These are phyloP conservation scores for Aphaenogaster rudis DNA, from an alignment of 1,140 invertebrate genomes.

Conservation along the genomic window DNA sequence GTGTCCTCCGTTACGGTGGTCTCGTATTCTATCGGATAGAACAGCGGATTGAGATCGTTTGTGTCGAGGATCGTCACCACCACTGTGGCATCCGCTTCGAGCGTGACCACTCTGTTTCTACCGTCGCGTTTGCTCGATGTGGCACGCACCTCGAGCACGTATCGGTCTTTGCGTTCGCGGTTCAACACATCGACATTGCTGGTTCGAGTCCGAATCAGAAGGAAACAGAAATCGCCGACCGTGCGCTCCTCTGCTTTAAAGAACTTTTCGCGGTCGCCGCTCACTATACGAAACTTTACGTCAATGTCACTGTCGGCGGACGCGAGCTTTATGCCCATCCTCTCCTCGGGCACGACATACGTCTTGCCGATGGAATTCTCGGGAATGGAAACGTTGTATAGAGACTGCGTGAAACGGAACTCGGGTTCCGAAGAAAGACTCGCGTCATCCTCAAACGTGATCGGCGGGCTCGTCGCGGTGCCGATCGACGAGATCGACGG, in stretches of 20 bases:
- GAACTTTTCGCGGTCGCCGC: slow-evolving; percentile 95
- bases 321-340: slow-evolving; percentile 90
- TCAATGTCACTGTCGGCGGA: slow-evolving; percentile 88
- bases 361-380: slow-evolving; percentile 97
- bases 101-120: slow-evolving; percentile 86
- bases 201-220: slow-evolving; percentile 94
- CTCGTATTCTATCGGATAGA: slow-evolving; percentile 95
- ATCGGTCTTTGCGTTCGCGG: slow-evolving; percentile 95
- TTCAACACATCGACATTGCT: slow-evolving; percentile 95
- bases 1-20: slow-evolving; percentile 96
- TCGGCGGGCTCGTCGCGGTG: slow-evolving; percentile 68
- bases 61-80: slow-evolving; percentile 94
- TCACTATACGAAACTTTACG: slow-evolving; percentile 93
- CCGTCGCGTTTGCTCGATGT: slow-evolving; percentile 89
- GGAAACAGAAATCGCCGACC: slow-evolving; percentile 97
- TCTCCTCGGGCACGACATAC: slow-evolving; percentile 89
- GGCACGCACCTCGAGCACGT: slow-evolving; percentile 93
- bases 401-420: slow-evolving; percentile 90
- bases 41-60: slow-evolving; percentile 97
- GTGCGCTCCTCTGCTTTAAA: slow-evolving; percentile 96
- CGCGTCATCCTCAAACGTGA: slow-evolving; percentile 73
- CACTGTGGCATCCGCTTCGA: slow-evolving; percentile 92
- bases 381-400: slow-evolving; percentile 96
- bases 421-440: slow-evolving; percentile 67
- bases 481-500: slow-evolving; percentile 39